A percentile compares a stretch with the other conserved stretches of the same genome.
Conservation (phyloP, 1,140 invertebrate genomes). For the Acromyrmex echinatior region DNA sequence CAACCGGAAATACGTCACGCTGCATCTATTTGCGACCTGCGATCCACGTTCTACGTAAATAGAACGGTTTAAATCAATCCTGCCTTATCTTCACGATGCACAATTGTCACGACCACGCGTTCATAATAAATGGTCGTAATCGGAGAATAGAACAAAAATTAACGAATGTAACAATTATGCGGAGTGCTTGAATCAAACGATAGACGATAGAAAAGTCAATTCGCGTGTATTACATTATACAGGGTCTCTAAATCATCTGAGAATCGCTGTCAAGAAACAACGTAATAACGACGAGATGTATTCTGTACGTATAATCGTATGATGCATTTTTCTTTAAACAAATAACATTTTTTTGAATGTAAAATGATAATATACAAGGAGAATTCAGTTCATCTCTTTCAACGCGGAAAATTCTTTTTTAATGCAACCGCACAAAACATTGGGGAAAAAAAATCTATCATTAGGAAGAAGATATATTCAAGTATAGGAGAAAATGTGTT, state of each 20-base stretch:
- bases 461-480: background rate
- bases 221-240: background rate
- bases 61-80: background rate
- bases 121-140: conserved; percentile 3
- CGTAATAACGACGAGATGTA: background rate
- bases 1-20: too few relatives aligned
- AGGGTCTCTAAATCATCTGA: background rate
- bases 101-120: background rate
- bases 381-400: background rate
- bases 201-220: background rate
- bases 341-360: background rate
- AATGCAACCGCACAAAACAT: background rate
- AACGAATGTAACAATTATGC: background rate
- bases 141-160: background rate
- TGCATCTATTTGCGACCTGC: too few relatives aligned
- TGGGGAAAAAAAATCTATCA: too few relatives aligned
- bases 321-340: background rate
- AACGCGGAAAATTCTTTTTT: background rate
- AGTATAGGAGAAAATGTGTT: background rate
- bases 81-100: background rate
- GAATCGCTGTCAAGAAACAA: background rate
- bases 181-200: background rate
- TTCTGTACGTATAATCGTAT: background rate
- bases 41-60: too few relatives aligned
- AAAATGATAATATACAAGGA: background rate